phyloP scores from a whole-genome alignment of 1,140 invertebrate genomes.

The Oreohelix idahoensis region DNA sequence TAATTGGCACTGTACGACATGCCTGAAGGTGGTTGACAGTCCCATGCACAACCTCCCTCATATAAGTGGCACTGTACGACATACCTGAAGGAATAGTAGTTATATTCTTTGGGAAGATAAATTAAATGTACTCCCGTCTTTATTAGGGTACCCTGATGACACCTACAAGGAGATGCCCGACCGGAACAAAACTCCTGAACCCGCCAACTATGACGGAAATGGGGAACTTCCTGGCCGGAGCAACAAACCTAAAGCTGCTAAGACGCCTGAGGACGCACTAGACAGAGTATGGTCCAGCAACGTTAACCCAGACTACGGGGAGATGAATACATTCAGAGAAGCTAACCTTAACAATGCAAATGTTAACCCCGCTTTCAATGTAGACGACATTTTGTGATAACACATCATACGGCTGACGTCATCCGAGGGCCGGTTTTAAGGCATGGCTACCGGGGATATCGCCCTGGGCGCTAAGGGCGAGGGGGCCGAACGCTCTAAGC shows the following conservation, averaged over 20 bases:
- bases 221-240: not conserved
- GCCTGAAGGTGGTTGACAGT: too few relatives aligned
- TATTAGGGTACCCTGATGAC: conserved; percentile 1
- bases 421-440: too few relatives aligned
- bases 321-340: not conserved
- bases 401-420: too few relatives aligned
- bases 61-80: too few relatives aligned
- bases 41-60: too few relatives aligned
- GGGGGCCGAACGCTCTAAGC: too few relatives aligned
- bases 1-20: too few relatives aligned
- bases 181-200: conserved; percentile 1
- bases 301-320: not conserved
- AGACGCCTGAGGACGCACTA: not conserved
- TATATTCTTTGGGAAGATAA: too few relatives aligned
- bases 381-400: not conserved
- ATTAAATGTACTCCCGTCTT: not conserved
- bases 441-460: too few relatives aligned
- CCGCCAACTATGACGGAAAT: conserved; percentile 18
- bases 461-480: too few relatives aligned
- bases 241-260: not conserved
- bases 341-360: not conserved
- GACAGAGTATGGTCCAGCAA: conserved; percentile 6
- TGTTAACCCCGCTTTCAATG: not conserved
- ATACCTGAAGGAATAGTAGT: too few relatives aligned
- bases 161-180: conserved; percentile 10